Evolutionary conservation across 1,140 invertebrate species (phyloP).

Genomic region (Zaprionus lachaisei): DNA sequence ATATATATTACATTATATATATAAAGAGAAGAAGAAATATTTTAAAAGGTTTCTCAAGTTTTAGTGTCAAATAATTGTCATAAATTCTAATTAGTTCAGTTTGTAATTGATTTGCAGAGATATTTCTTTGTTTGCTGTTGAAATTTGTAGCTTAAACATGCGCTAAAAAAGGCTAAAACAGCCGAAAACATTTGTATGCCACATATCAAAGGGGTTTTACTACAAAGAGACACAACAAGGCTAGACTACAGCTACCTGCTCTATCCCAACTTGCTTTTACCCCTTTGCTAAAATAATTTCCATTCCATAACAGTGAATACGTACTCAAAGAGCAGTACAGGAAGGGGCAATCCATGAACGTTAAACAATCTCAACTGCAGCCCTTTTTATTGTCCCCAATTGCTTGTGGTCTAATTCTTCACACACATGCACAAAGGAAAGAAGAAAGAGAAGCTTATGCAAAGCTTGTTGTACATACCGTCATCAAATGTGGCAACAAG

Average conservation of each 20-base stretch:
- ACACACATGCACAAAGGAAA: background rate
- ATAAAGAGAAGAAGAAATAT: too few species aligned
- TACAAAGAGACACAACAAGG: background rate
- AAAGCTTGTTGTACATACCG: slow-evolving; percentile 23
- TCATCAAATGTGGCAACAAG: slow-evolving; percentile 21
- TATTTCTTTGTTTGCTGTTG: background rate
- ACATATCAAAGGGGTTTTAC: too few species aligned
- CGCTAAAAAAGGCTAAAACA: background rate
- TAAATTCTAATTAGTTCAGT: background rate
- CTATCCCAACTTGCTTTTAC: background rate
- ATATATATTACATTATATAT: too few species aligned
- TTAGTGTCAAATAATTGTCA: background rate
- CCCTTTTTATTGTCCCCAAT: slow-evolving; percentile 6
- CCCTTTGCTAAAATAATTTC: background rate
- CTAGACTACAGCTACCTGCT: background rate
- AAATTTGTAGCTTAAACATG: background rate
- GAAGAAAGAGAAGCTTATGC: slow-evolving; percentile 4
- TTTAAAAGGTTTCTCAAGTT: too few species aligned
- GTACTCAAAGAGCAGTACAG: background rate
- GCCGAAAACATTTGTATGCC: too few species aligned
- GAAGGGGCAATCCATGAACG: background rate
- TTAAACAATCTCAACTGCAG: slow-evolving; percentile 9
- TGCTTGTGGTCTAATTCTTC: slow-evolving; percentile 16
- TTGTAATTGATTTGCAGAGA: background rate
- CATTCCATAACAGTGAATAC: background rate